Base-by-base conservation (phyloP, 2,113 vertebrate genomes). In the Bagarius yarrelli region DNA sequence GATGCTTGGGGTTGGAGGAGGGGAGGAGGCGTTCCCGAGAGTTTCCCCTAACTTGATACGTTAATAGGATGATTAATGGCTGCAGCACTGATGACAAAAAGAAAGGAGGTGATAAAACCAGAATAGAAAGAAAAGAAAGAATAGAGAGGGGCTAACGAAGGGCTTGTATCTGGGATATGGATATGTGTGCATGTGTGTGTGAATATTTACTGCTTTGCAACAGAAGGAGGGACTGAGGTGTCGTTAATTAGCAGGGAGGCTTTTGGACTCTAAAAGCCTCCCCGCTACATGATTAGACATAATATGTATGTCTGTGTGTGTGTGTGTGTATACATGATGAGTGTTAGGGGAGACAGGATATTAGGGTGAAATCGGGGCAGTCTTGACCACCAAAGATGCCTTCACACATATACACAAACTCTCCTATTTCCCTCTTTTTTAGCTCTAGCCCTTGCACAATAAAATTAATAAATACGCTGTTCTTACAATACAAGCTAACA, bases 191-290 rank as follows among this genome's bases (percentile, higher is more conserved):
- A 34, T 76, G 83, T 86, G 84, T 75, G 83, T 75, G 76, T 85
- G 94, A 93, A 94, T 95, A 95, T 96, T 95, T 93, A 95, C 93
- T 92, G 88, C 93, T 93, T 94, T 86, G 86, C 86, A 89, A 87
- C 87, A 89, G 89, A 87, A 88, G 91, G 91, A 83, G 90, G 78
- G 60, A 71, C 70, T 84, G 83, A 92, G 94, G 50, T 93, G 91
- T 94, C 95, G 95, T 96, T 98, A 97, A 98, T 98, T 98, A 98
- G 97, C 96, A 96, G 96, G 97, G 95, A 98, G 96, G 98, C 96
- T 93, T 94, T 86, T 82, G 94, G 88, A 95, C 94, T 93, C 93
- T 92, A 66, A 89, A 47, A 1, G 44, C 44, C 44, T 47, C 44
- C 36, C 36, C 36, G 36, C 36, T 40, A 8, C 36, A 47, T 47